Percentiles rank a stretch among this genome's conserved stretches.
These are phyloP conservation scores for Hyalella azteca DNA, from an alignment of 2,888 invertebrate genomes.

Conservation along the genomic window DNA sequence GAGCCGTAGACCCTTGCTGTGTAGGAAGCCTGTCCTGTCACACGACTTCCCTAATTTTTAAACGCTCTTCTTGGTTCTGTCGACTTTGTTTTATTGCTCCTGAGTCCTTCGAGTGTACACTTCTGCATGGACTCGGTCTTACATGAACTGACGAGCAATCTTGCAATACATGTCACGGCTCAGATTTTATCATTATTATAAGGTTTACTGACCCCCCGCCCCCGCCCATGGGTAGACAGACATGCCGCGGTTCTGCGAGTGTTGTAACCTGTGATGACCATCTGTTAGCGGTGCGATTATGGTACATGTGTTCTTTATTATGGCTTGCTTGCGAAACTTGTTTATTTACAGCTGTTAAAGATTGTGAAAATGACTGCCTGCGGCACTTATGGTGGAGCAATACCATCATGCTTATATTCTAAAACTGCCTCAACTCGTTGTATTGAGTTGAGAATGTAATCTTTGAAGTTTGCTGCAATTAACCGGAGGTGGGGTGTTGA, in stretches of 20 bases:
- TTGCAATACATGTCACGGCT: constrained; percentile 19
- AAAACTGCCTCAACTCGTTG: not conserved
- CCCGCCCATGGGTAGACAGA: constrained; percentile 23
- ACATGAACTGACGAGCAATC: constrained; percentile 16
- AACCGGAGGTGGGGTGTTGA: not conserved
- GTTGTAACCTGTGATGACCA: constrained; percentile 25
- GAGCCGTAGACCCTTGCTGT: constrained; percentile 36
- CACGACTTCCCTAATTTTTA: constrained; percentile 5
- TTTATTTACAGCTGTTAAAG: constrained; percentile 14
- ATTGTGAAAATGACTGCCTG: not conserved
- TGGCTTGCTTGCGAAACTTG: constrained; percentile 1
- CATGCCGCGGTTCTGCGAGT: constrained; percentile 27
- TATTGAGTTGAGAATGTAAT: not conserved
- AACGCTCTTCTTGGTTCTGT: constrained; percentile 35
- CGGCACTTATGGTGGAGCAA: constrained; percentile 24
- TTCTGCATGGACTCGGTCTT: constrained; percentile 17
- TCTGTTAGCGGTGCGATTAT: constrained; percentile 19
- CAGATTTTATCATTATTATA: not conserved
- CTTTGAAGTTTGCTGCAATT: not conserved
- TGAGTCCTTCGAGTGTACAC: not conserved
- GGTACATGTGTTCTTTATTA: not conserved
- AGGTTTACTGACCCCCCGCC: not conserved
- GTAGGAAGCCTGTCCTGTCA: constrained; percentile 35
- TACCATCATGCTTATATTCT: not conserved
- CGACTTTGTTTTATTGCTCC: constrained; percentile 18